Evolutionary conservation across 2,797 vertebrate genomes (phyloP).

Genomic region (Spondyliosoma cantharus): DNA sequence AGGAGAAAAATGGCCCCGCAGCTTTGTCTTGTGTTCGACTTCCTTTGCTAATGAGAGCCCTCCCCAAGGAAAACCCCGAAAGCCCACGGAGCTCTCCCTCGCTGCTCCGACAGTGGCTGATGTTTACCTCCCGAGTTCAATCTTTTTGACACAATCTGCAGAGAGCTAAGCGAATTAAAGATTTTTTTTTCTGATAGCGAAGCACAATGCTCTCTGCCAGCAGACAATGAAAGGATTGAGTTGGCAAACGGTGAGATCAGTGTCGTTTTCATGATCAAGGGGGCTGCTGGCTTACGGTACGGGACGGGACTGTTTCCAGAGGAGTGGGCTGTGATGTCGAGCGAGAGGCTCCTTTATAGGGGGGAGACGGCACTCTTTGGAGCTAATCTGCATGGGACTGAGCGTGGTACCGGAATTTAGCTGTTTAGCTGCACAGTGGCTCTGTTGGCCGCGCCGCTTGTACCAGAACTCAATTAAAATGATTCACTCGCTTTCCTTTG

Average conservation of each 20-base stretch:
- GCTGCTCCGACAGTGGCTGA: conserved; percentile 31
- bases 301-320: conserved; percentile 58
- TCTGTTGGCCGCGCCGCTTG: conserved; percentile 32
- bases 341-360: conserved; percentile 58
- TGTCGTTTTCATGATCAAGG: conserved; percentile 72
- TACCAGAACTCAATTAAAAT: conserved; percentile 52
- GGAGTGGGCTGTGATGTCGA: conserved; percentile 63
- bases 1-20: background rate
- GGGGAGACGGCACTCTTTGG: conserved; percentile 42
- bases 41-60: conserved; percentile 29
- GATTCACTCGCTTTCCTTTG: conserved; percentile 26
- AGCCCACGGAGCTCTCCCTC: conserved; percentile 19
- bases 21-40: conserved; percentile 27
- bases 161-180: conserved; percentile 74
- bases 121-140: conserved; percentile 70
- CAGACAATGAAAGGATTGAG: conserved; percentile 73
- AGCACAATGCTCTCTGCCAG: conserved; percentile 61
- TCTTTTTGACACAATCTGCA: conserved; percentile 74
- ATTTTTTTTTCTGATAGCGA: conserved; percentile 67
- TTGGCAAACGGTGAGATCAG: conserved; percentile 68
- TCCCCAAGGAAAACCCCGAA: conserved; percentile 5
- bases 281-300: conserved; percentile 41
- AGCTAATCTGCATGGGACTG: conserved; percentile 65
- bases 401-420: conserved; percentile 48
- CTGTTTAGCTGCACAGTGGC: conserved; percentile 46